Evolutionary conservation across 2,888 invertebrate genomes (phyloP).

Genomic region (Ennomos erosarius): DNA sequence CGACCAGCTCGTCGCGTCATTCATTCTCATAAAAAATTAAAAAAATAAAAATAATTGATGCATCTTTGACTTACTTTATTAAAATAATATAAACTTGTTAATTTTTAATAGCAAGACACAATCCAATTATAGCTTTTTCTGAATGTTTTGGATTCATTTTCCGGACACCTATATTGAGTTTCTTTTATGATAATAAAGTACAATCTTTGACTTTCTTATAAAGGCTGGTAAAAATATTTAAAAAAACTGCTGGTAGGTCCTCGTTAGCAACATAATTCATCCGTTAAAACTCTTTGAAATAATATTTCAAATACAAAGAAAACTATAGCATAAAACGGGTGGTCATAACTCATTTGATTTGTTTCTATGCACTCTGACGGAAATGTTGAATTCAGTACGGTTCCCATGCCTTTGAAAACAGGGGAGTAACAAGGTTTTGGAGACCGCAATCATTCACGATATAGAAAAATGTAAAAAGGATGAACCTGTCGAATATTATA

Average conservation of each 20-base stretch:
- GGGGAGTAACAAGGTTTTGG: not conserved
- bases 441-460: too few relatives aligned
- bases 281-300: constrained; percentile 27
- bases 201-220: not conserved
- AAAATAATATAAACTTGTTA: too few relatives aligned
- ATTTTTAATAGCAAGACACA: too few relatives aligned
- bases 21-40: too few relatives aligned
- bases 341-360: constrained; percentile 47
- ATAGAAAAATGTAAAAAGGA: too few relatives aligned
- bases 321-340: constrained; percentile 38
- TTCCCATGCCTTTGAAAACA: constrained; percentile 43
- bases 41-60: too few relatives aligned
- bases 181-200: not conserved
- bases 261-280: constrained; percentile 12
- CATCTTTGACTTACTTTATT: too few relatives aligned
- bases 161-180: too few relatives aligned
- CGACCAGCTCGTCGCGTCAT: too few relatives aligned
- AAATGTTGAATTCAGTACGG: constrained; percentile 58
- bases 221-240: not conserved
- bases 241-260: not conserved
- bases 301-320: constrained; percentile 39
- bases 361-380: constrained; percentile 46
- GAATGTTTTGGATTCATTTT: too few relatives aligned
- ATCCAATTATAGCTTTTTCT: too few relatives aligned
- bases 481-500: too few relatives aligned